phyloP scores from a whole-genome alignment of 2,888 invertebrate species.

The Drosophila parthenogenetica region DNA sequence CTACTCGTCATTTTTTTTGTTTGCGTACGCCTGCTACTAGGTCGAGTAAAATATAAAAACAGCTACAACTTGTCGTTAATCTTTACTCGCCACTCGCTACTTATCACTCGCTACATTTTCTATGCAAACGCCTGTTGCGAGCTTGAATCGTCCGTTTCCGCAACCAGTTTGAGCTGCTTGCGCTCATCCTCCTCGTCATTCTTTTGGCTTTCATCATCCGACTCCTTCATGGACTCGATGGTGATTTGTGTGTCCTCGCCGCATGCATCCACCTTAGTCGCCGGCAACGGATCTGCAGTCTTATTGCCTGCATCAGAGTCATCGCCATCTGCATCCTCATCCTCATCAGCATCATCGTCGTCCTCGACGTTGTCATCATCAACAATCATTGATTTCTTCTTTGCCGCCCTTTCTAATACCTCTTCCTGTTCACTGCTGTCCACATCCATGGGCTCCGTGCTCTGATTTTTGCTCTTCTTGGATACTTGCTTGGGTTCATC shows the following conservation, averaged over 20 bases:
- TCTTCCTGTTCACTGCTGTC: constrained; percentile 41
- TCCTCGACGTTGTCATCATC: constrained; percentile 12
- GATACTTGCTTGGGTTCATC: background rate
- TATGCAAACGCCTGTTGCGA: constrained; percentile 39
- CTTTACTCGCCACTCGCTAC: background rate
- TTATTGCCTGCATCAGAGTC: constrained; percentile 26
- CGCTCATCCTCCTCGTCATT: constrained; percentile 38
- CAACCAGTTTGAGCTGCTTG: constrained; percentile 11
- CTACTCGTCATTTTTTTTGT: background rate
- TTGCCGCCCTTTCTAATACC: background rate
- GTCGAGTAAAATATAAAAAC: too few relatives aligned
- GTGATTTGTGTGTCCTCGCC: constrained; percentile 69
- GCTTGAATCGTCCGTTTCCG: constrained; percentile 32
- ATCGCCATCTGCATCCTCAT: constrained; percentile 27
- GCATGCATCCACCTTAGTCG: constrained; percentile 25
- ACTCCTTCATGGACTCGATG: constrained; percentile 66
- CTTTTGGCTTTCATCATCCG: constrained; percentile 62
- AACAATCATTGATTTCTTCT: background rate
- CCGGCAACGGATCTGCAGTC: background rate
- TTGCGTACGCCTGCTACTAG: constrained; percentile 34
- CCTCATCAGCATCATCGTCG: constrained; percentile 8
- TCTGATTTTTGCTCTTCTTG: constrained; percentile 2
- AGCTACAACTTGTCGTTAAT: background rate
- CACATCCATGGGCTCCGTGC: constrained; percentile 41
- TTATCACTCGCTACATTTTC: constrained; percentile 19